A percentile compares a stretch with the other conserved stretches of the same genome.
phyloP scores from a whole-genome alignment of 1,140 invertebrate species.

The Achroia grisella region DNA sequence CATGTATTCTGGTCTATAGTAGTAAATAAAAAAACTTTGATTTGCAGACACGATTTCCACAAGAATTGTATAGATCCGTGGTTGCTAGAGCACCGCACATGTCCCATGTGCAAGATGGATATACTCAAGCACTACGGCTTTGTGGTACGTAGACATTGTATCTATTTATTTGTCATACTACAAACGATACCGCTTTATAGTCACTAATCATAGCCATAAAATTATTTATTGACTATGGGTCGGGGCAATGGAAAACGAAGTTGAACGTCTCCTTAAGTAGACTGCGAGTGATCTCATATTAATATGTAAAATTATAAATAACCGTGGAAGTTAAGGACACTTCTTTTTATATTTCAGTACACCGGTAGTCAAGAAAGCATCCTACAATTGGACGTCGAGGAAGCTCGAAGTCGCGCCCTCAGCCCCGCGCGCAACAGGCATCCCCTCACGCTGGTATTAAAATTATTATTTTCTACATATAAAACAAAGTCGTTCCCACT shows the following conservation, averaged over 20 bases:
- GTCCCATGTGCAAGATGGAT: constrained; percentile 97
- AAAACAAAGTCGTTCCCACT: too few species aligned
- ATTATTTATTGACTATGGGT: too few species aligned
- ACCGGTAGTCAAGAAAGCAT: constrained; percentile 88
- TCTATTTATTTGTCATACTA: not conserved
- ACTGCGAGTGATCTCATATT: too few species aligned
- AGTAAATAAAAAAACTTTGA: not conserved
- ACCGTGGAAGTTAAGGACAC: not conserved
- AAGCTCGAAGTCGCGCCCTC: constrained; percentile 48
- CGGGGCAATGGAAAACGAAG: too few species aligned
- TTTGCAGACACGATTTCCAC: constrained; percentile 92
- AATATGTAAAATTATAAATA: too few species aligned
- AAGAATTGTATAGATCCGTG: constrained; percentile 96
- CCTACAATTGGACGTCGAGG: constrained; percentile 79
- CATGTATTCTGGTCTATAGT: too few species aligned
- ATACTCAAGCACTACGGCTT: constrained; percentile 94
- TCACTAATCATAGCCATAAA: too few species aligned
- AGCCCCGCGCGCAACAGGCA: constrained; percentile 43
- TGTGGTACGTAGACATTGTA: constrained; percentile 76
- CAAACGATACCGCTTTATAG: too few species aligned
- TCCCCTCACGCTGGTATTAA: constrained; percentile 53
- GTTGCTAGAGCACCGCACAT: constrained; percentile 93
- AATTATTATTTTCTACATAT: not conserved
- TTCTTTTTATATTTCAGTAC: constrained; percentile 70
- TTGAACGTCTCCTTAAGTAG: too few species aligned